These are phyloP conservation scores for Agrochola lychnidis DNA, from an alignment of 2,888 invertebrate species.

Conservation along the genomic window DNA sequence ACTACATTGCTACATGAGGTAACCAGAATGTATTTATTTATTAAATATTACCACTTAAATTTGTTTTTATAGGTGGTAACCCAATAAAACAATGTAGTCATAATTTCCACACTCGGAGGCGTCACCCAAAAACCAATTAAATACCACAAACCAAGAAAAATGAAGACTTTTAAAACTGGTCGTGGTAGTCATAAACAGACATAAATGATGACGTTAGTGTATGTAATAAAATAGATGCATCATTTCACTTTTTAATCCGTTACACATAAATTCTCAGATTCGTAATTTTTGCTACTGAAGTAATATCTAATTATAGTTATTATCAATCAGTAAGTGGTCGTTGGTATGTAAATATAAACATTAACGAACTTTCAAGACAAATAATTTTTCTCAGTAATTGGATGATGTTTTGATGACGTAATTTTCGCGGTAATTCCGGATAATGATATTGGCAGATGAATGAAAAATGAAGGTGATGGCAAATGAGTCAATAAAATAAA, in stretches of 20 bases:
- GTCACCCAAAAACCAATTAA: too few species aligned
- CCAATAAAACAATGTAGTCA: too few species aligned
- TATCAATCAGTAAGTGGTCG: slow-evolving; percentile 24
- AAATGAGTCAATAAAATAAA: slow-evolving; percentile 7
- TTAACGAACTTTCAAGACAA: background rate
- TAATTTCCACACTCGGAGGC: too few species aligned
- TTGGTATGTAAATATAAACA: slow-evolving; percentile 36
- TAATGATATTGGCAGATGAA: slow-evolving; percentile 39
- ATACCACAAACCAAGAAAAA: too few species aligned
- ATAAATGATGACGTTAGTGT: background rate
- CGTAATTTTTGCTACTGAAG: slow-evolving; percentile 1
- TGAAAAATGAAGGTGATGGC: slow-evolving; percentile 19
- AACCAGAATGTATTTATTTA: background rate
- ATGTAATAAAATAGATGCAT: slow-evolving; percentile 8
- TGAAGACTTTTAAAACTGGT: too few species aligned
- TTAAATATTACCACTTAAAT: too few species aligned
- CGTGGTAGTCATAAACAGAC: background rate
- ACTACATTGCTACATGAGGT: background rate
- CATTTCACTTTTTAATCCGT: background rate
- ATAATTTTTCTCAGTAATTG: slow-evolving; percentile 42
- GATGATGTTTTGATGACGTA: slow-evolving; percentile 23
- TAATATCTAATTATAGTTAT: slow-evolving; percentile 44
- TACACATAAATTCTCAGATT: slow-evolving; percentile 8
- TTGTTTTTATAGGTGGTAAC: too few species aligned
- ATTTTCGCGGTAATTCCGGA: slow-evolving; percentile 33